Base-by-base conservation (phyloP, 1,140 invertebrate genomes). In the Ditylenchus dipsaci region DNA sequence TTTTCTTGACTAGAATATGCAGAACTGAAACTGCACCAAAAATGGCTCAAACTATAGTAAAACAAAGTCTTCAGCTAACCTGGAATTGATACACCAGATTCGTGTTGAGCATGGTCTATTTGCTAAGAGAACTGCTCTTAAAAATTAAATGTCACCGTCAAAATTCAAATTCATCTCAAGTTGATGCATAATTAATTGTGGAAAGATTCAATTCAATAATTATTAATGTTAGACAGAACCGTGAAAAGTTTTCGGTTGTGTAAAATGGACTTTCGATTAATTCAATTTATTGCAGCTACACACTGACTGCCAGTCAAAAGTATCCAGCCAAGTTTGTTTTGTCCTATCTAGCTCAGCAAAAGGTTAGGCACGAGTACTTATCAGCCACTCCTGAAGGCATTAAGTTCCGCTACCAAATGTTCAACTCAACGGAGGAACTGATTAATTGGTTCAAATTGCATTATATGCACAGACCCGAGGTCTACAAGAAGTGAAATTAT, bases 251-350 rank as follows among this genome's bases (percentile, higher is more conserved):
- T n/a, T n/a, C n/a, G n/a, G n/a, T n/a, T 45, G 43, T 45, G 43
- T 45, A 13, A 45, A 13, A 45, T 38, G 23, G 1, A 70, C 5
- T 76, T 33, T 56, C 19, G 33, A 11, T 26, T 27, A 33, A n/a
- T 38, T 61, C 5, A 5, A 19, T 5, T 7, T 61, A 21, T 61
- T 61, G 53, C 29, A 82, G 77, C 21, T 81, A 81, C 49, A 71
- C 78, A 79, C 84, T 82, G 77, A 88, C 82, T 63, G 72, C 81
- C 7, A 75, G 78, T n/a, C 73, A 75, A 83, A 90, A 90, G 80
- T 91, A 90, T 81, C 94, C 96, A 0, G 95, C 95, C 11, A 93
- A 95, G 81, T 98, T 98, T 81, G 80, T 97, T 45, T 84, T 99
- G 0, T 93, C 92, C 0, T 98, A 97, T 84, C 23, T 97, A 70